Conservation (phyloP, 2,888 invertebrate species). For the Malthinus flaveolus region DNA sequence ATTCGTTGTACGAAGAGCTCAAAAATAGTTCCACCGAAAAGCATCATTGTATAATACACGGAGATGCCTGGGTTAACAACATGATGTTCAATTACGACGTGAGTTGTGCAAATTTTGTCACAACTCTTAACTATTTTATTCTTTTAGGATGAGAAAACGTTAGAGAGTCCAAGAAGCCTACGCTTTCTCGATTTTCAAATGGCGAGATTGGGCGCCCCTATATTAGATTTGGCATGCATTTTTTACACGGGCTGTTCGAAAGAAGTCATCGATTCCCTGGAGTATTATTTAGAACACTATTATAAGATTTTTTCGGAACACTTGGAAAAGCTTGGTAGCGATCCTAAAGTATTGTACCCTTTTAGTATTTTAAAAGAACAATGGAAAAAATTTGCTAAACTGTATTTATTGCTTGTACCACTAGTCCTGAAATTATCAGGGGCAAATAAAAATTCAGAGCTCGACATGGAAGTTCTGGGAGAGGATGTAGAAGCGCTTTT, state of each 20-base stretch:
- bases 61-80: constrained; percentile 36
- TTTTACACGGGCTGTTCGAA: constrained; percentile 33
- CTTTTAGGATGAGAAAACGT: constrained; percentile 15
- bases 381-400: constrained; percentile 19
- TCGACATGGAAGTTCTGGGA: too few species aligned
- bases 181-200: constrained; percentile 43
- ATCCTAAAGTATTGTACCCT: constrained; percentile 34
- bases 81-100: constrained; percentile 28
- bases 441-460: too few species aligned
- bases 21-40: constrained; percentile 11
- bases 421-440: too few species aligned
- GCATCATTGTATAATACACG: constrained; percentile 27
- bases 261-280: constrained; percentile 31
- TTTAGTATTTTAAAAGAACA: constrained; percentile 17
- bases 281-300: constrained; percentile 36
- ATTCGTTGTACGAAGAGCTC: too few species aligned
- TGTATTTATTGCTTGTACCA: too few species aligned
- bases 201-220: constrained; percentile 31
- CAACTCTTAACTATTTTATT: neutral
- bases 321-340: constrained; percentile 34
- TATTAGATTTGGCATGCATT: constrained; percentile 39
- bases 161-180: constrained; percentile 33
- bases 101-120: neutral
- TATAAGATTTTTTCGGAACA: constrained; percentile 32
- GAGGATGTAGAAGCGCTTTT: too few species aligned